phyloP scores from a whole-genome alignment of 2,797 vertebrate genomes.

The Prunella strophiata region DNA sequence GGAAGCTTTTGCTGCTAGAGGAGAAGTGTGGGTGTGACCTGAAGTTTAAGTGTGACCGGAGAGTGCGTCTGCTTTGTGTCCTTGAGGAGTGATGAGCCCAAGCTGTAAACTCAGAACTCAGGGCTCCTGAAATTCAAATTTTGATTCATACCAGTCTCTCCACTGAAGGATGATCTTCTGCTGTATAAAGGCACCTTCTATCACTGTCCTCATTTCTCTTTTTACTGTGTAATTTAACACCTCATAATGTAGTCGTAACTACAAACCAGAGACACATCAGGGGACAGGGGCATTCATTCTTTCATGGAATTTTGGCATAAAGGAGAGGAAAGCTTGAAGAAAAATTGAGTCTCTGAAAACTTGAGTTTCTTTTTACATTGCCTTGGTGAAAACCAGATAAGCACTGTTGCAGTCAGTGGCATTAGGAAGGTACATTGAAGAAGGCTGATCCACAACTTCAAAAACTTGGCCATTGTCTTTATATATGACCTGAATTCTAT shows the following conservation, averaged over 20 bases:
- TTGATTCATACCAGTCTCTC: not conserved
- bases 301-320: not conserved
- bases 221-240: constrained; percentile 3
- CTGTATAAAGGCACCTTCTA: not conserved
- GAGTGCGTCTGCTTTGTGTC: not conserved
- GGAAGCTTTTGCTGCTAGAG: not conserved
- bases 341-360: not conserved
- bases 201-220: not conserved
- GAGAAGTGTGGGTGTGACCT: not conserved
- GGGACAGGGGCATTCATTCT: not conserved
- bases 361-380: not conserved
- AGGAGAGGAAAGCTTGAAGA: not conserved
- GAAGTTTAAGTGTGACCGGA: fast-evolving
- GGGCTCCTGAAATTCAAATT: not conserved
- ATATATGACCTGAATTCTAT: fast-evolving
- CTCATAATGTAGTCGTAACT: not conserved
- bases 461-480: not conserved
- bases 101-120: not conserved
- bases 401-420: not conserved
- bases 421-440: not conserved
- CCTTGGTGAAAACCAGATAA: not conserved
- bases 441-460: not conserved
- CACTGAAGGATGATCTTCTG: not conserved
- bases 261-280: not conserved
- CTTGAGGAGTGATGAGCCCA: not conserved